phyloP scores from a whole-genome alignment of 1,140 invertebrate species.

The Ceratina calcarata region DNA sequence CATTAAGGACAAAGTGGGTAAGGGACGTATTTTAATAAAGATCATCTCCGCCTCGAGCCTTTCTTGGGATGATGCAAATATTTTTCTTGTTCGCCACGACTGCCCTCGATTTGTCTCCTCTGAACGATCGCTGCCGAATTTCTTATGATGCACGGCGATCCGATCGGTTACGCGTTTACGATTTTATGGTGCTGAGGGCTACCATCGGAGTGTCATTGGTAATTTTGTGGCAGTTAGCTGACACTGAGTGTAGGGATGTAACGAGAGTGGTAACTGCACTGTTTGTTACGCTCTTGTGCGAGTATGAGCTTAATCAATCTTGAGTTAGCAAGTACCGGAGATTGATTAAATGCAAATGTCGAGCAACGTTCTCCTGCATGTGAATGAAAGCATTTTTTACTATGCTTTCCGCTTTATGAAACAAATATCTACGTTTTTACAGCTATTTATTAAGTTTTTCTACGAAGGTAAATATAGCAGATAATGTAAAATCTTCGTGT shows the following conservation, averaged over 20 bases:
- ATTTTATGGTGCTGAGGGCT: no score
- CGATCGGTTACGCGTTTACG: not conserved
- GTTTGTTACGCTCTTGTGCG: not conserved
- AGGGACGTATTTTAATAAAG: slow-evolving; percentile 62
- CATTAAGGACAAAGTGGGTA: slow-evolving; percentile 45
- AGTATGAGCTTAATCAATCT: not conserved
- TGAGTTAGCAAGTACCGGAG: not conserved
- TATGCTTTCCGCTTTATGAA: no score
- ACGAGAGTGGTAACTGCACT: not conserved
- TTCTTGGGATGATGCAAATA: not conserved
- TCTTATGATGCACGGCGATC: not conserved
- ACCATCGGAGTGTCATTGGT: not conserved
- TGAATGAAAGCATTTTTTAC: not conserved
- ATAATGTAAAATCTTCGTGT: no score
- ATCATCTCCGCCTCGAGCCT: slow-evolving; percentile 16
- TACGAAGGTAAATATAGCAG: no score
- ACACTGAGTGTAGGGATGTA: no score
- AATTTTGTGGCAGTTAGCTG: not conserved
- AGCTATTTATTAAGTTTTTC: no score
- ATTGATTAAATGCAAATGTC: slow-evolving; percentile 6
- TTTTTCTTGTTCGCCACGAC: not conserved
- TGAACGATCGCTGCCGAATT: not conserved
- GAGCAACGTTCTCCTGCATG: no score
- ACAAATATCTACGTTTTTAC: no score
- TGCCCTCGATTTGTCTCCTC: slow-evolving; percentile 22